Evolutionary conservation across 30 jellyfish, hydroid and myxozoan species (phyloP), one percentile per base, ranked within the genome.

Genomic region (Mastigias papua): DNA sequence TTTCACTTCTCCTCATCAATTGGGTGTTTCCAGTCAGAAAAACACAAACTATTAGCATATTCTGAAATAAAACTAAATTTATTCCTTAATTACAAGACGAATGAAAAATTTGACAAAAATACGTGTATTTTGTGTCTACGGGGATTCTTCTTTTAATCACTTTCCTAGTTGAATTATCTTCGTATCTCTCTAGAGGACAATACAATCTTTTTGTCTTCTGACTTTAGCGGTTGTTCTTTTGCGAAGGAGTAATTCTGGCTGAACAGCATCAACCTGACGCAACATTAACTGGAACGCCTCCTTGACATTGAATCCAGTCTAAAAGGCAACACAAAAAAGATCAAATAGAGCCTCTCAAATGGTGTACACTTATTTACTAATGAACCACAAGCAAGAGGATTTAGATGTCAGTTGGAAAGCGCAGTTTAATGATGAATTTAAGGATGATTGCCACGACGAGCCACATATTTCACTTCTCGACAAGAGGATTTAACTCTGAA

Each of bases 231-330:
- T 30, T 29, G 70, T 82, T 13, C 57, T 57, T 32, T 72, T 86
- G 78, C 85, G 90, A 34, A 67, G 64, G 21, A 93, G 80, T 23
- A 93, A 69, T 22, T 93, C 96, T 21, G 98, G 98, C 23, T 89
- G 86, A 2, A 84, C 90, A 8, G 87, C 79, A n/a, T 89, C 94
- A 17, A 93, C 89, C 73, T 93, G 96, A 2, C 91, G 86, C 63
- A 93, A 34, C 83, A 93, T 93, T 64, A 93, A 58, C 60, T 88
- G 94, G 81, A 93, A 93, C 19, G 98, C 98, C 57, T 87, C 98
- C 57, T 62, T 64, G 26, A 93, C 96, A 85, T 93, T 93, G 88
- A 75, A 89, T 21, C 98, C 98, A 77, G 98, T 93, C 98, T 93
- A 77, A 16, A 80, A 73, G 2, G 20, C 23, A 51, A 51, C 16